Evolutionary conservation across 1,140 invertebrate genomes (phyloP).

Genomic region (Musca domestica): DNA sequence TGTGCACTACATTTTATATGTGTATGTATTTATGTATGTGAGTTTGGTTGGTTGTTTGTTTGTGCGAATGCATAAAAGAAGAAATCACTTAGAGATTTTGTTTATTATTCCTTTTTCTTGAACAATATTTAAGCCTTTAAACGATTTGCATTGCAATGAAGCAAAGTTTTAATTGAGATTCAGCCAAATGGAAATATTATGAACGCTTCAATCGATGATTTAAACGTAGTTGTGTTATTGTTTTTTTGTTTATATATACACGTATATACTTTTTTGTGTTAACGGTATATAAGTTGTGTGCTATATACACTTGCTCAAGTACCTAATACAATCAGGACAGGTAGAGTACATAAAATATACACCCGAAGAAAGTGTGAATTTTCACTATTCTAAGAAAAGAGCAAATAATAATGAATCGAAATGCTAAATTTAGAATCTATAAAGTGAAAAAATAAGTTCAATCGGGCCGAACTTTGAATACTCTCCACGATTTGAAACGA

Average conservation of each 20-base stretch:
- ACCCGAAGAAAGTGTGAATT: no score
- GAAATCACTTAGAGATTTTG: conserved; percentile 20
- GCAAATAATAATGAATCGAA: no score
- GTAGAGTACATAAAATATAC: no score
- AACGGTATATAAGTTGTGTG: conserved; percentile 3
- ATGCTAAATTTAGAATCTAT: no score
- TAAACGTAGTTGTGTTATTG: conserved; percentile 17
- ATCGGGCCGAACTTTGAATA: no score
- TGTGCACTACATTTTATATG: no score
- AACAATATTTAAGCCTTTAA: conserved; percentile 22
- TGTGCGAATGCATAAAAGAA: no score
- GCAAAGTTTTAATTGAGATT: conserved; percentile 25
- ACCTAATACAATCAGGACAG: conserved; percentile 9
- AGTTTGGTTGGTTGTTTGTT: no score
- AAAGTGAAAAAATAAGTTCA: no score
- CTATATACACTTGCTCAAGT: neutral
- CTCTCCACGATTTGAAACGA: no score
- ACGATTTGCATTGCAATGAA: conserved; percentile 29
- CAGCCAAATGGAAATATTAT: conserved; percentile 28
- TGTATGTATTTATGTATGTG: no score
- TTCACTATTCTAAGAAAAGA: no score
- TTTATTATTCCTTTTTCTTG: conserved; percentile 1
- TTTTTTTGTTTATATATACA: neutral
- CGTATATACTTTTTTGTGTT: conserved; percentile 15
- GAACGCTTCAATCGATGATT: conserved; percentile 21